Conservation (phyloP, 2,113 vertebrate species). For the Boulengeromyrus knoepffleri region DNA sequence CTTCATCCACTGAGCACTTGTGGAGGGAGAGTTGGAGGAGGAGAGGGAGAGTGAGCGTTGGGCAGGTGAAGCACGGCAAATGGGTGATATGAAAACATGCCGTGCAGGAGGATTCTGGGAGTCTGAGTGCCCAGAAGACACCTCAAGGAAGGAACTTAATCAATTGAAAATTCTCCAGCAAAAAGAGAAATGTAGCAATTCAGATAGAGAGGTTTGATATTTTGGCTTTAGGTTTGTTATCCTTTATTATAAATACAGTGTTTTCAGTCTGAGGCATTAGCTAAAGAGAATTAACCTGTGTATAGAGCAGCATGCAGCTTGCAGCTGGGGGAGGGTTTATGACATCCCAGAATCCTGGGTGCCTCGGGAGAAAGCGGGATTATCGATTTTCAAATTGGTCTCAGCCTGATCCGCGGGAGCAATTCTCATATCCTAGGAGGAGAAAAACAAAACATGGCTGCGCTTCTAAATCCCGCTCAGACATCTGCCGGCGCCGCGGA, state of each 20-base stretch:
- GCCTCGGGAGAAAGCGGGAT: not conserved
- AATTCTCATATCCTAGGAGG: not conserved
- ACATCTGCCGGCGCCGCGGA: not conserved
- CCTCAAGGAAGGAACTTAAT: not conserved
- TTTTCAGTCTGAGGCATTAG: not conserved
- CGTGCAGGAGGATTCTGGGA: not conserved
- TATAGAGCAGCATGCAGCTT: not conserved
- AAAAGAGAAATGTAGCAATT: not conserved
- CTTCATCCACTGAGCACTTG: not conserved
- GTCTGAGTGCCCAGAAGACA: not conserved
- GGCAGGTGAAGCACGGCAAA: not conserved
- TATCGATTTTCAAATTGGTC: constrained; percentile 4
- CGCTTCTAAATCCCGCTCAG: not conserved
- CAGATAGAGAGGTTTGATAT: not conserved
- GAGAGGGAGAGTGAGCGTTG: not conserved
- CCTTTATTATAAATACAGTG: not conserved
- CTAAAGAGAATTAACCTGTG: not conserved
- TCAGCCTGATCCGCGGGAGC: not conserved
- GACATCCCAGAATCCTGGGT: not conserved
- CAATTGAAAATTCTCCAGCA: not conserved
- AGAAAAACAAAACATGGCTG: not conserved
- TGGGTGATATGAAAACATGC: not conserved
- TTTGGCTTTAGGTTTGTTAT: not conserved
- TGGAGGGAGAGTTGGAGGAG: not conserved
- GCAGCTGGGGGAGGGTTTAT: not conserved